Conservation (phyloP, 2,797 vertebrate species). For the Poeciliopsis turneri region DNA sequence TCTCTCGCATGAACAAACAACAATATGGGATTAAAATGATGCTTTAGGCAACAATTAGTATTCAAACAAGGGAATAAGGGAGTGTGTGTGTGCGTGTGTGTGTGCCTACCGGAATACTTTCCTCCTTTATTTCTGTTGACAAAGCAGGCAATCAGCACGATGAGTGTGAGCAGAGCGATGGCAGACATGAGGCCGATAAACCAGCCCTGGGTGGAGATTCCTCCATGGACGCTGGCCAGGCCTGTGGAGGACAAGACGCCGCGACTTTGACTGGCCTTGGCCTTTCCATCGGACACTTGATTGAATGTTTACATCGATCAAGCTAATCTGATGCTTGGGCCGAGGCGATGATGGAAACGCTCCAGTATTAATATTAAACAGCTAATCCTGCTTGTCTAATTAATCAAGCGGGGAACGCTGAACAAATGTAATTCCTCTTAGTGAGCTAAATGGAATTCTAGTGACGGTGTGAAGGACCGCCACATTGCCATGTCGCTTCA, state of each 20-base stretch:
- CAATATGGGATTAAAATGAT: constrained; percentile 58
- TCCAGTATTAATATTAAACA: constrained; percentile 82
- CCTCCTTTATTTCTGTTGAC: constrained; percentile 97
- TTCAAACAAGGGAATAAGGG: constrained; percentile 32
- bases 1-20: constrained; percentile 46
- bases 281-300: constrained; percentile 72
- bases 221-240: constrained; percentile 87
- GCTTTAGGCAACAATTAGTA: constrained; percentile 54
- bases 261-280: constrained; percentile 75
- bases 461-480: constrained; percentile 46
- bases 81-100: constrained; percentile 4
- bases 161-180: constrained; percentile 91
- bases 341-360: constrained; percentile 54
- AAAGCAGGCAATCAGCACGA: constrained; percentile 92
- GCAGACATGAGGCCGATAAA: constrained; percentile 98
- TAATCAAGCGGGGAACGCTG: constrained; percentile 75
- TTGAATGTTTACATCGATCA: constrained; percentile 75
- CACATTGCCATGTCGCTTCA: constrained; percentile 36
- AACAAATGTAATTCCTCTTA: constrained; percentile 75
- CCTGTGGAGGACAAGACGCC: constrained; percentile 79
- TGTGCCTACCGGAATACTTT: constrained; percentile 93
- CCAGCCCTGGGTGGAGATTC: constrained; percentile 96
- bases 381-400: constrained; percentile 81
- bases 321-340: constrained; percentile 60
- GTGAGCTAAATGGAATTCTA: constrained; percentile 64